A percentile compares a stretch with the other conserved stretches of the same genome.
These are phyloP conservation scores for Leptonema lineaticorne DNA, from an alignment of 1,140 invertebrate genomes.

Conservation along the genomic window DNA sequence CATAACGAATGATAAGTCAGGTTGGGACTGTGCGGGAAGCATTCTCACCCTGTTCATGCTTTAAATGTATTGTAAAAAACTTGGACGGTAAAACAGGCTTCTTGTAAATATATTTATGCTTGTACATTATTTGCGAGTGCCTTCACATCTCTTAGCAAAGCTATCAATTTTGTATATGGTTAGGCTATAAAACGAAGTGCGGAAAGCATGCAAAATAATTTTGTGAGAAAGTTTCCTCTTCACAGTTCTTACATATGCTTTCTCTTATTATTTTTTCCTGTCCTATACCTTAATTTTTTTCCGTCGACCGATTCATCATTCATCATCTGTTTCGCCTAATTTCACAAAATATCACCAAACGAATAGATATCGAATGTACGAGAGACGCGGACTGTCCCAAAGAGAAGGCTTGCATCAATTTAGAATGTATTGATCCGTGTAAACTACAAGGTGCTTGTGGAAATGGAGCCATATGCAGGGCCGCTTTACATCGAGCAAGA, in stretches of 20 bases:
- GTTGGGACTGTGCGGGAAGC: constrained; percentile 65
- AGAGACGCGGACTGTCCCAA: constrained; percentile 86
- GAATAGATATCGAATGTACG: constrained; percentile 85
- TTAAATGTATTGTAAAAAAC: constrained; percentile 35
- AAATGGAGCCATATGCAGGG: constrained; percentile 81
- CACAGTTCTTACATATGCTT: constrained; percentile 72
- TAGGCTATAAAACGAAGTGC: constrained; percentile 43
- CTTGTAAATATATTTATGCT: constrained; percentile 64
- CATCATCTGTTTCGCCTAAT: too few species aligned
- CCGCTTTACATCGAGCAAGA: constrained; percentile 77
- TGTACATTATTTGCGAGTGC: constrained; percentile 45
- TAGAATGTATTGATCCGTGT: constrained; percentile 86
- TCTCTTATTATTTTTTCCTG: constrained; percentile 70
- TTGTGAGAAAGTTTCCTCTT: constrained; percentile 74
- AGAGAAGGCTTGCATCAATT: constrained; percentile 87
- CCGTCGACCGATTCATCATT: too few species aligned
- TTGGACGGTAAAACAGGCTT: constrained; percentile 42
- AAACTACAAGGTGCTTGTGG: constrained; percentile 83
- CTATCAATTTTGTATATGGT: too few species aligned
- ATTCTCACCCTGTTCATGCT: constrained; percentile 63
- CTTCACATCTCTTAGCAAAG: constrained; percentile 41
- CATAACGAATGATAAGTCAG: constrained; percentile 51
- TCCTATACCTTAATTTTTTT: constrained; percentile 50
- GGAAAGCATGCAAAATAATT: constrained; percentile 69
- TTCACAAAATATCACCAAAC: too few species aligned